Base-by-base conservation (phyloP, 2,113 vertebrate genomes). In the Periophthalmodon schlosseri region DNA sequence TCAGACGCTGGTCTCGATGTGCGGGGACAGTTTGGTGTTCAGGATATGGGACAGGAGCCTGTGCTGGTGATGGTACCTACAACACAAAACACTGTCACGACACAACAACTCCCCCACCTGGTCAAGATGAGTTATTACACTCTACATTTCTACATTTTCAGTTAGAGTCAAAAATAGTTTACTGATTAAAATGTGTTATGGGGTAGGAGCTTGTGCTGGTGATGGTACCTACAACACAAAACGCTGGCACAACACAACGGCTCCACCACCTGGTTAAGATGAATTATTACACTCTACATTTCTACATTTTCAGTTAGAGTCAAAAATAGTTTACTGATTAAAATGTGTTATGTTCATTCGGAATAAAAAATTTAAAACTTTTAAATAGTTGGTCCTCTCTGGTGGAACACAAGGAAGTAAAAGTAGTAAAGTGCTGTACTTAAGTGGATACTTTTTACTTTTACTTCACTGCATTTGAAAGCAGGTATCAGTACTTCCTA, bases 1-100 rank as follows among this genome's bases (percentile, higher is more conserved):
- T 86, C 79, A 90, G 10, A 98, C 95, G 0, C 93, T 92, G 0
- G 97, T 97, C 87, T 98, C 97, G 7, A 94, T 94, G 85, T 92
- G 96, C 70, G 83, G 75, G 1, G 64, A 64, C 2, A 68, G 64
- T 80, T 94, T 94, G 67, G 84, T 90, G 21, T 0, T 85, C 76
- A 98, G 88, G 71, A 86, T 93, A 5, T 93, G 91, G 28, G 49
- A 33, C 15, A 98, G 88, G 67, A 95, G 13, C 1, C 16, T 79
- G 71, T 94, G 95, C 82, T 96, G 95, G 1, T 87, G 88, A 0
- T 68, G 18, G 75, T 96, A 97, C 87, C 96, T 98, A 77, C 69
- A 34, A 83, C 67, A 73, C 0, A 33, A 50, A 24, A 13, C 47
- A 39, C 0, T 15, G 0, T 65, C 12, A 21, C 36, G 58, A 49